Evolutionary conservation across 2,113 vertebrate genomes (phyloP), one percentile per base, ranked within the genome.

Genomic region (Bufo bufo): DNA sequence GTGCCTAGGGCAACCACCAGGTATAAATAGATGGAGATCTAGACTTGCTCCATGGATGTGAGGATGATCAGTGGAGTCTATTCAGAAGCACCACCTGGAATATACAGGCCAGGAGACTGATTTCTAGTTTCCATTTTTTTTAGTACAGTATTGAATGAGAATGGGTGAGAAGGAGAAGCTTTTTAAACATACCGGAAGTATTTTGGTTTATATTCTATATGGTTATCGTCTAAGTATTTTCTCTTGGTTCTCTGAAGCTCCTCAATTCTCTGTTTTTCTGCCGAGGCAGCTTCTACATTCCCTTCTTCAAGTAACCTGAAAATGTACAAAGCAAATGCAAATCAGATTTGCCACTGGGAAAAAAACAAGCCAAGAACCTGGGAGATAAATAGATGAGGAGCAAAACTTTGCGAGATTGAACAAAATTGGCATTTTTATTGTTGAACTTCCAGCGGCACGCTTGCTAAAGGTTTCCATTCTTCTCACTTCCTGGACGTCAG

Each of bases 261-360:
- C 89, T 99, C 98, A 75, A 99, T 99, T 85, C 97, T 96, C 93
- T 97, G 97, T 86, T 99, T 99, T 86, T 98, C 98, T 69, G 95
- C 91, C 3, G 96, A 91, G 1, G 98, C 98, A 47, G 97, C 93
- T 95, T 99, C 97, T 90, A 99, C 61, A 89, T 97, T 97, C 66
- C 97, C 98, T 92, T 99, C 98, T 92, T 99, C 98, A 90, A 99
- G 94, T 92, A 95, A 93, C 91, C 96, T 96, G 90, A n/a, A 61
- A 19, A 59, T 23, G 58, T 17, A 17, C 71, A 74, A 74, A 74
- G 69, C 2, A 47, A 17, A 74, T 47, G 14, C 14, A 75, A 49
- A 75, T 75, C 3, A 49, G 43, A 45, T 72, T 33, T 72, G 2
- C 69, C 13, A 54, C 10, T 33, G 33, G 33, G 33, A 3, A 66